Conservation (phyloP, 2,888 invertebrate genomes). For the Strigamia crassipes region DNA sequence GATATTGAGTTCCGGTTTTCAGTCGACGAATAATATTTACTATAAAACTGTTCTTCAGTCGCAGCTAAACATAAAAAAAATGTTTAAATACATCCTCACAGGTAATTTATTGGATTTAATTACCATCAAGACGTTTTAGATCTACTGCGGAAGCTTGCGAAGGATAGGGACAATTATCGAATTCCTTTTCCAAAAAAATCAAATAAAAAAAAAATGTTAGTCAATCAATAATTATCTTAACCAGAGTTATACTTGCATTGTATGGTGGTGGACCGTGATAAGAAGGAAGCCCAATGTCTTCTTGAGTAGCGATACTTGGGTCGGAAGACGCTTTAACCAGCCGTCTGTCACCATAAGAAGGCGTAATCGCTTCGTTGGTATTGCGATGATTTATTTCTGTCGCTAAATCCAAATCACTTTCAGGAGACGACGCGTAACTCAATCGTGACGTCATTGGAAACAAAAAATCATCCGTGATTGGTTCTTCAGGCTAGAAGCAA, state of each 20-base stretch:
- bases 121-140: not conserved
- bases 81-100: not conserved
- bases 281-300: slow-evolving; percentile 65
- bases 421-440: slow-evolving; percentile 94
- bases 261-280: slow-evolving; percentile 77
- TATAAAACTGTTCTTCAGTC: slow-evolving; percentile 46
- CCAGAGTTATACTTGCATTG: slow-evolving; percentile 55
- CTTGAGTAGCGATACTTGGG: slow-evolving; percentile 92
- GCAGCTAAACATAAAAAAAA: slow-evolving; percentile 7
- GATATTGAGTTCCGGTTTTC: slow-evolving; percentile 47
- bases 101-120: not conserved
- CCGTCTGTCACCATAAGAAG: slow-evolving; percentile 54
- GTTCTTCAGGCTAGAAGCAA: slow-evolving; percentile 82
- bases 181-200: not conserved
- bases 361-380: not conserved
- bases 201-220: not conserved
- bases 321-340: slow-evolving; percentile 84
- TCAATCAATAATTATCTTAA: not conserved
- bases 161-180: not conserved
- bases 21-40: slow-evolving; percentile 43
- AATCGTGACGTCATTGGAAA: slow-evolving; percentile 96
- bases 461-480: slow-evolving; percentile 96
- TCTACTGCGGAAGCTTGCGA: not conserved
- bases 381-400: slow-evolving; percentile 50
- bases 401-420: slow-evolving; percentile 80